Percentiles rank a stretch among this genome's conserved stretches.
Conservation (phyloP, 2,113 vertebrate genomes). For the Oncorhynchus kisutch region DNA sequence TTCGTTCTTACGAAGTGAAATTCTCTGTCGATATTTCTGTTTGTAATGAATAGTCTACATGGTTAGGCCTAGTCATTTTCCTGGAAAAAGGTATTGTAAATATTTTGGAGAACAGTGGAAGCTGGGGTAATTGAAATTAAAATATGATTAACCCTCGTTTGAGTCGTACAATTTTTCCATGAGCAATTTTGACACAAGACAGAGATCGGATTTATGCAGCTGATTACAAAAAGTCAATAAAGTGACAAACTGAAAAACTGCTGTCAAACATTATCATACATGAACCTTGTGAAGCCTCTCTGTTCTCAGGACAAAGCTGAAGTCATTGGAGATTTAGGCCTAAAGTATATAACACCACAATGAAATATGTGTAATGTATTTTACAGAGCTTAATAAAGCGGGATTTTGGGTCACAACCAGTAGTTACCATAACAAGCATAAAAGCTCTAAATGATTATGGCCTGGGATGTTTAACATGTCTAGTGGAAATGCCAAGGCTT, state of each 20-base stretch:
- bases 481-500: slow-evolving; percentile 28
- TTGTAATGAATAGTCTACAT: too few species aligned
- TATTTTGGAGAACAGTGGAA: background rate
- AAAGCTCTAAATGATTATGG: slow-evolving; percentile 56
- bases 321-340: slow-evolving; percentile 26
- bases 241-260: background rate
- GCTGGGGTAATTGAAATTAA: background rate
- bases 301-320: slow-evolving; percentile 30
- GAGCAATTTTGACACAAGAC: background rate
- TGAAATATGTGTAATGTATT: slow-evolving; percentile 23
- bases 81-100: too few species aligned
- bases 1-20: background rate
- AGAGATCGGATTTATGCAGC: background rate
- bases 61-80: too few species aligned
- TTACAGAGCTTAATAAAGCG: slow-evolving; percentile 40
- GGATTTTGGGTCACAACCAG: slow-evolving; percentile 34
- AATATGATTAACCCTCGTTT: background rate
- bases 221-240: too few species aligned
- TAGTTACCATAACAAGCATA: slow-evolving; percentile 42
- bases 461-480: slow-evolving; percentile 24
- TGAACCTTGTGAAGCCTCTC: background rate
- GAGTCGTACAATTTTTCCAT: background rate
- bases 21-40: too few species aligned
- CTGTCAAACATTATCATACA: background rate
- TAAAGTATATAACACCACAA: slow-evolving; percentile 8